phyloP scores from a whole-genome alignment of 1,140 invertebrate genomes.

The Drosophila quadrilineata region DNA sequence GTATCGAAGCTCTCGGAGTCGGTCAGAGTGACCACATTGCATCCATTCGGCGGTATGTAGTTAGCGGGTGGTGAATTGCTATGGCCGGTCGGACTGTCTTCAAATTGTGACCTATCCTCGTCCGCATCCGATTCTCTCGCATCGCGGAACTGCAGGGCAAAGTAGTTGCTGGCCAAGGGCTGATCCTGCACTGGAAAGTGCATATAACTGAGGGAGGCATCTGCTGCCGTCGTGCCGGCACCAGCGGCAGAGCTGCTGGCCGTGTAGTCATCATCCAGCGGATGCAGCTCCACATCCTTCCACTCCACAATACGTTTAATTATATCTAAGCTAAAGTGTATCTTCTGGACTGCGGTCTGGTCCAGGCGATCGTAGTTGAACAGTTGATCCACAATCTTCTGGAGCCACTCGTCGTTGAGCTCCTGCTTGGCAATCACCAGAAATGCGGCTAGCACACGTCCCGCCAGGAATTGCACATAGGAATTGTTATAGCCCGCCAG shows the following conservation, averaged over 20 bases:
- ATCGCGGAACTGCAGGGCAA: conserved; percentile 71
- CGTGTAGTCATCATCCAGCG: conserved; percentile 85
- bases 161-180: conserved; percentile 73
- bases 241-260: conserved; percentile 18
- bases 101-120: conserved; percentile 21
- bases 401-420: conserved; percentile 89
- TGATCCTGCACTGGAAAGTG: conserved; percentile 72
- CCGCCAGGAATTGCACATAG: conserved; percentile 90
- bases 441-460: conserved; percentile 90
- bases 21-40: conserved; percentile 86
- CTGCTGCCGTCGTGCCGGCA: conserved; percentile 11
- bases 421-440: conserved; percentile 91
- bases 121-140: conserved; percentile 2
- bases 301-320: conserved; percentile 93
- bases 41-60: conserved; percentile 80
- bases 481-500: conserved; percentile 89
- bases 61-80: conserved; percentile 17
- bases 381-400: conserved; percentile 87
- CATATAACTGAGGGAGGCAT: conserved; percentile 61
- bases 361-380: conserved; percentile 84
- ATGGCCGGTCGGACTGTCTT: conserved; percentile 19
- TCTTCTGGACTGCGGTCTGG: conserved; percentile 85
- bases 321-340: conserved; percentile 91
- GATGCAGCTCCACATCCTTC: conserved; percentile 92
- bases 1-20: conserved; percentile 91